These are phyloP conservation scores for Noctua janthe DNA, from an alignment of 2,888 invertebrate species.

Conservation along the genomic window DNA sequence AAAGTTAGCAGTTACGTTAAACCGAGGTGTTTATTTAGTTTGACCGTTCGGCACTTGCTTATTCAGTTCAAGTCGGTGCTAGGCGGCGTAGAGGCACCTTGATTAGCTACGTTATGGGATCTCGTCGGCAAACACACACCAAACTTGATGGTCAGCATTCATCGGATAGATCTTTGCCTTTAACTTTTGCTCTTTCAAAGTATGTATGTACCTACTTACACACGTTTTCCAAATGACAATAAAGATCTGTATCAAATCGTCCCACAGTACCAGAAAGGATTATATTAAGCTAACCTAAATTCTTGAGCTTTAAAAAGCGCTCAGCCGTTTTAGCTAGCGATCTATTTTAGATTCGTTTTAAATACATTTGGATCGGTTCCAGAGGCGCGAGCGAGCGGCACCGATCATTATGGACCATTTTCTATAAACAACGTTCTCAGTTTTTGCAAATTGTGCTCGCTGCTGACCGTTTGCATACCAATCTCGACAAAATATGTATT, in stretches of 20 bases:
- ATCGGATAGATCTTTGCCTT: neutral
- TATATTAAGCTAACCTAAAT: slow-evolving; percentile 66
- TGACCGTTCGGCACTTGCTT: slow-evolving; percentile 6
- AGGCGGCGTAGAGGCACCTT: slow-evolving; percentile 1
- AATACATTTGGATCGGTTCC: slow-evolving; percentile 77
- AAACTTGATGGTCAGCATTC: slow-evolving; percentile 1
- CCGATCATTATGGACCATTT: slow-evolving; percentile 30
- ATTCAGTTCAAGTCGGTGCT: neutral
- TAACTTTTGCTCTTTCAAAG: slow-evolving; percentile 1
- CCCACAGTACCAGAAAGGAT: slow-evolving; percentile 42
- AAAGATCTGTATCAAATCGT: slow-evolving; percentile 8
- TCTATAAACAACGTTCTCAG: slow-evolving; percentile 50
- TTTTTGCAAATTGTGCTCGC: slow-evolving; percentile 30
- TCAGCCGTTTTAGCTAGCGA: slow-evolving; percentile 62
- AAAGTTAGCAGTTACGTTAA: slow-evolving; percentile 19
- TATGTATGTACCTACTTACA: neutral
- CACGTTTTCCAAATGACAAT: slow-evolving; percentile 2
- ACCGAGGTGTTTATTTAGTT: slow-evolving; percentile 19
- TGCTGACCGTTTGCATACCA: slow-evolving; percentile 20
- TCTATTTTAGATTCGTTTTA: slow-evolving; percentile 73
- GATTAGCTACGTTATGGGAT: slow-evolving; percentile 7
- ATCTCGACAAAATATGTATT: slow-evolving; percentile 28
- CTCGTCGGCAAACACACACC: neutral
- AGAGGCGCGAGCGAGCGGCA: slow-evolving; percentile 50
- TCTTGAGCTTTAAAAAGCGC: slow-evolving; percentile 62